These are phyloP conservation scores for Athrips mouffetella DNA, from an alignment of 2,888 invertebrate species.

Conservation along the genomic window DNA sequence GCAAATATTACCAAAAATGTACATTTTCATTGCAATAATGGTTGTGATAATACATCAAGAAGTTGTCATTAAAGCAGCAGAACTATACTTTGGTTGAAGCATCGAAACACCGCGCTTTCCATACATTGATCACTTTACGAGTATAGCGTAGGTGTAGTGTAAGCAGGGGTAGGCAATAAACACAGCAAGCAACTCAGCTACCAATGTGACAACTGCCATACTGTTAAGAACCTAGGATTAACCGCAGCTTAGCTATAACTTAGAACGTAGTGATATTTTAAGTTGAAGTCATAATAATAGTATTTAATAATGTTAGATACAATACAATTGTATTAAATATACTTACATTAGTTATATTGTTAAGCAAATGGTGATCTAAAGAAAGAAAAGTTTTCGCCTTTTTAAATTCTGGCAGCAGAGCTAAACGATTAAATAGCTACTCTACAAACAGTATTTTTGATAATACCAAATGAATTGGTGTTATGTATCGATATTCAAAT, in stretches of 20 bases:
- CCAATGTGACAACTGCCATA: constrained; percentile 77
- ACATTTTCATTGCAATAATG: constrained; percentile 68
- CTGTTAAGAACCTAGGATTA: constrained; percentile 69
- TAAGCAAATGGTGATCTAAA: constrained; percentile 13
- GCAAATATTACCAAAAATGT: constrained; percentile 66
- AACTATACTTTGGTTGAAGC: constrained; percentile 36
- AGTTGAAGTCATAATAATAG: constrained; percentile 76
- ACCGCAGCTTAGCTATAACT: constrained; percentile 50
- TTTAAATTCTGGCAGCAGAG: constrained; percentile 15
- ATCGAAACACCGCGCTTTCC: constrained; percentile 51
- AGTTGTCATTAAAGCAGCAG: constrained; percentile 49
- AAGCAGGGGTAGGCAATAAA: constrained; percentile 7
- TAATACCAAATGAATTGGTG: constrained; percentile 8
- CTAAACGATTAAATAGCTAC: constrained; percentile 3
- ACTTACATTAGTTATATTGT: constrained; percentile 12
- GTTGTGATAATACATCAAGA: constrained; percentile 70
- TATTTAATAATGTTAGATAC: constrained; percentile 72
- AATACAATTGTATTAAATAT: constrained; percentile 43
- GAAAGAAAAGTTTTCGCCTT: constrained; percentile 3
- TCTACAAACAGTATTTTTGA: constrained; percentile 17
- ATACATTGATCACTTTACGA: constrained; percentile 48
- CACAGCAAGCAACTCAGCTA: constrained; percentile 68
- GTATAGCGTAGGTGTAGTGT: constrained; percentile 22
- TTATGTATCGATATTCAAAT: constrained; percentile 7
- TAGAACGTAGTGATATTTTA: constrained; percentile 49